A percentile compares a stretch with the other conserved stretches of the same genome.
Evolutionary conservation across 1,140 invertebrate genomes (phyloP).

Genomic region (Euura lappo): DNA sequence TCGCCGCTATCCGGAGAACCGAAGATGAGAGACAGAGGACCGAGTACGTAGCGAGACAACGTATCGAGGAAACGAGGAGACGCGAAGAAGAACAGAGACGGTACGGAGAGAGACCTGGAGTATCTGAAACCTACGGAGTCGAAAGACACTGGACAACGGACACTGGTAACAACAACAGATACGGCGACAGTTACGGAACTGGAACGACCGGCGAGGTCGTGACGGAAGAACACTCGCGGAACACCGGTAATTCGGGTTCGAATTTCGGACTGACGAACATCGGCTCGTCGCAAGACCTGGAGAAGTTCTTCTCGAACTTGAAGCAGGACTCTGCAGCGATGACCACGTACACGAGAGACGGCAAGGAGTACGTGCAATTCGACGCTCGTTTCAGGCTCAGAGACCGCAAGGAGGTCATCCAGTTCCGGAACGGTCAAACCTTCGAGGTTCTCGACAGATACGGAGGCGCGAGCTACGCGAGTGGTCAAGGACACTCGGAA

Average conservation of each 20-base stretch:
- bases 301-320: slow-evolving; percentile 37
- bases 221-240: slow-evolving; percentile 1
- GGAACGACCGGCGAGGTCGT: slow-evolving; percentile 3
- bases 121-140: slow-evolving; percentile 25
- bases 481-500: slow-evolving; percentile 16
- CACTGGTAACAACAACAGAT: slow-evolving; percentile 10
- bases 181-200: too few relatives aligned
- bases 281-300: slow-evolving; percentile 37
- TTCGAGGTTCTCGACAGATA: slow-evolving; percentile 43
- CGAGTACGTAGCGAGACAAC: not conserved
- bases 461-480: slow-evolving; percentile 31
- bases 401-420: slow-evolving; percentile 42
- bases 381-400: slow-evolving; percentile 36
- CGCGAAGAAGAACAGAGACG: not conserved
- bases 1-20: too few relatives aligned
- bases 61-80: slow-evolving; percentile 11
- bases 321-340: slow-evolving; percentile 33
- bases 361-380: slow-evolving; percentile 43
- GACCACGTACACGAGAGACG: slow-evolving; percentile 31
- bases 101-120: slow-evolving; percentile 19
- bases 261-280: slow-evolving; percentile 36
- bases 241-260: slow-evolving; percentile 30
- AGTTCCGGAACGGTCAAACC: slow-evolving; percentile 45
- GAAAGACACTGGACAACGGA: slow-evolving; percentile 30
- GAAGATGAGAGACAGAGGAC: too few relatives aligned